Evolutionary conservation across 2,797 vertebrate species (phyloP), one percentile per base, ranked within the genome.

Genomic region (Alcedo atthis): DNA sequence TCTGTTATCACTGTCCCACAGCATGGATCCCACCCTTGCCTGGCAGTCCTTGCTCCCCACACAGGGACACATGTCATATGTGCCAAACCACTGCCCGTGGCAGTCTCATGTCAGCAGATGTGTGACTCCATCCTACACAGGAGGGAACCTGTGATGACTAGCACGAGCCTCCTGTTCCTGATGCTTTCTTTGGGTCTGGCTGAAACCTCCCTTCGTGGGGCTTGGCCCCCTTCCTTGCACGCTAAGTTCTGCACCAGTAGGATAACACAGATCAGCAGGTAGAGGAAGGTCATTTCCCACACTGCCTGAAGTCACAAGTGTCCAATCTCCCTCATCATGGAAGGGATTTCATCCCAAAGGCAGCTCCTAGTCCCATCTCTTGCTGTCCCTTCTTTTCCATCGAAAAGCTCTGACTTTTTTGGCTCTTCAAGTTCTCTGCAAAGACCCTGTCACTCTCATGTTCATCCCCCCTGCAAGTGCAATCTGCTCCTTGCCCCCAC

Each of bases 401-500:
- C 8, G 8, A 35, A 79, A 13, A 67, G 4, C 11, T 87, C 25
- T n/a, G 40, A 25, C 11, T 54, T 7, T 48, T 61, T 80, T n/a
- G 13, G 11, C 24, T 54, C 40, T 43, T 43, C 22, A 61, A n/a
- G 37, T 6, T 9, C 51, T 54, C 35, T 58, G 15, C 33, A 33
- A 30, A 76, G 42, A 21, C 19, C 3, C 1, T 26, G 12, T 67
- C 74, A 33, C 35, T 81, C 70, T 21, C 0, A 0, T 67, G 48
- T 33, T 75, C 35, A 49, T 55, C 35, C 25, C 55, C 30, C 35
- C 66, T 55, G n/a, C 22, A 62, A 51, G 33, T 20, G 18, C 40
- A 53, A 37, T 20, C 53, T 46, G 26, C 67, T 78, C 40, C 57
- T 74, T 86, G 57, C 42, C 57, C 67, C 53, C 17, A 32, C 49